phyloP scores from a whole-genome alignment of 2,888 invertebrate genomes.

The Prosapia bicincta region DNA sequence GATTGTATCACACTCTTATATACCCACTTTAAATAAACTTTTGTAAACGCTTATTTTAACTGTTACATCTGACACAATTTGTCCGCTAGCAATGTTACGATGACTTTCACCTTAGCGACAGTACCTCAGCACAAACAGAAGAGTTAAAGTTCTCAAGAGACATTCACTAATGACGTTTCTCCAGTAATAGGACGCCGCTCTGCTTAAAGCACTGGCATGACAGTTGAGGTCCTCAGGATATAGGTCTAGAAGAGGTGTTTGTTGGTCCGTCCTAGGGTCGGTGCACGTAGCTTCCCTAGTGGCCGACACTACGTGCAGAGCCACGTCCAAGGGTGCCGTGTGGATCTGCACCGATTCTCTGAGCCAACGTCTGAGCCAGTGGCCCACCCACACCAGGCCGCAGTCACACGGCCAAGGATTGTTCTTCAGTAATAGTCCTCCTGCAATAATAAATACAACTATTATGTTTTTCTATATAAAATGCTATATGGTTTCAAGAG shows the following conservation, averaged over 20 bases:
- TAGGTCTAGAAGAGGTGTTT: constrained; percentile 66
- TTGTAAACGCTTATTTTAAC: too few species aligned
- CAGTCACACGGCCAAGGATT: constrained; percentile 87
- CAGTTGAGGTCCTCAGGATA: constrained; percentile 78
- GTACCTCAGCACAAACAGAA: neutral
- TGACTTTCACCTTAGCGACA: too few species aligned
- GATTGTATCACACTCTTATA: too few species aligned
- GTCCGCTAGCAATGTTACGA: too few species aligned
- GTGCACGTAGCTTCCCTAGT: constrained; percentile 69
- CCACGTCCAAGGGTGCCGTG: constrained; percentile 52
- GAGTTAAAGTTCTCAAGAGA: neutral
- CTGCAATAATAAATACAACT: constrained; percentile 48
- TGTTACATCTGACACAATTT: too few species aligned
- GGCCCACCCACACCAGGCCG: constrained; percentile 83
- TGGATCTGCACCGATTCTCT: constrained; percentile 79
- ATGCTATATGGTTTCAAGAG: too few species aligned
- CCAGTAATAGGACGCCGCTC: constrained; percentile 40
- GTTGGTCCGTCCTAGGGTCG: constrained; percentile 59
- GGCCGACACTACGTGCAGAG: constrained; percentile 48
- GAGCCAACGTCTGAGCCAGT: constrained; percentile 86
- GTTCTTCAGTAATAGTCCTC: constrained; percentile 76
- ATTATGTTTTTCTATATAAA: too few species aligned
- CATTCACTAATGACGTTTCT: neutral
- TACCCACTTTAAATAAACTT: too few species aligned
- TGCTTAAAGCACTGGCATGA: constrained; percentile 81